Conservation (phyloP, 2,888 invertebrate genomes). For the Amphimallon solstitiale region DNA sequence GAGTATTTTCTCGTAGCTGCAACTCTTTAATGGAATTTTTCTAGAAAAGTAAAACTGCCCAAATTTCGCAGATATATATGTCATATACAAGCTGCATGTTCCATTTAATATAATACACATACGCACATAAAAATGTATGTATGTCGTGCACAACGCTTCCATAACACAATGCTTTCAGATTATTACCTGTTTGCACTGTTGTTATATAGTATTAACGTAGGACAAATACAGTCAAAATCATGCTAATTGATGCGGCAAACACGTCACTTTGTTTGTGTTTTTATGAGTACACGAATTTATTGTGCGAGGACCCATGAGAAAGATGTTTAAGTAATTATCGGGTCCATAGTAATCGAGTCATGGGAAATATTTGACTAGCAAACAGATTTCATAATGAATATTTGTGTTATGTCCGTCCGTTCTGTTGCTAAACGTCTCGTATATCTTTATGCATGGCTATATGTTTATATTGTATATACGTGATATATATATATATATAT, state of each 20-base stretch:
- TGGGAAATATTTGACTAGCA: slow-evolving; percentile 39
- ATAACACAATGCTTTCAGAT: slow-evolving; percentile 27
- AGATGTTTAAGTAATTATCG: slow-evolving; percentile 39
- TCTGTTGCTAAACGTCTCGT: slow-evolving; percentile 27
- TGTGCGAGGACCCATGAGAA: slow-evolving; percentile 36
- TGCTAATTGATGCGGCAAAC: slow-evolving; percentile 32
- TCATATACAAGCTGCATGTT: too few species aligned
- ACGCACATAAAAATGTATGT: not conserved
- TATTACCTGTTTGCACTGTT: slow-evolving; percentile 36
- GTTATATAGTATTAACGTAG: slow-evolving; percentile 38
- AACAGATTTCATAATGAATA: slow-evolving; percentile 35
- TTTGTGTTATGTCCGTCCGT: slow-evolving; percentile 19
- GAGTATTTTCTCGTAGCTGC: too few species aligned
- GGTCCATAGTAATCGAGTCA: slow-evolving; percentile 36
- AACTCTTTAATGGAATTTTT: too few species aligned
- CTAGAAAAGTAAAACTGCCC: too few species aligned
- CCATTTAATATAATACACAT: too few species aligned
- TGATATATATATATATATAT: too few species aligned
- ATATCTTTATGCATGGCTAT: not conserved
- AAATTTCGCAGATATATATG: not conserved
- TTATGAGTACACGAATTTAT: slow-evolving; percentile 36
- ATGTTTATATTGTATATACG: not conserved
- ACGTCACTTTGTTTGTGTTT: slow-evolving; percentile 38
- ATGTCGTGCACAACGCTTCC: slow-evolving; percentile 3
- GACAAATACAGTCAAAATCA: slow-evolving; percentile 38